Conservation (phyloP, 37 sponge, comb jelly and placozoan genomes). For the Petrosia ficiformis region DNA sequence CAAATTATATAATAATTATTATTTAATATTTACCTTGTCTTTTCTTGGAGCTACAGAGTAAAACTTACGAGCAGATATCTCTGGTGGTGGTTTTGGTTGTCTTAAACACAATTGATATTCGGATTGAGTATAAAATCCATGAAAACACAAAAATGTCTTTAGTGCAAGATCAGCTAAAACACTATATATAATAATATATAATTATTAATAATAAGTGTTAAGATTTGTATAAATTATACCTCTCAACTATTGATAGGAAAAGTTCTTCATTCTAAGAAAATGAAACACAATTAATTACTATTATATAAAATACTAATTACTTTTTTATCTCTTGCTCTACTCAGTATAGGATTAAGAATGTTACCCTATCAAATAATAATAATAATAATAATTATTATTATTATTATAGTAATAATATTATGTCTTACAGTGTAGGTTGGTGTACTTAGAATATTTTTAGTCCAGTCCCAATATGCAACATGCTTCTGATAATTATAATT, state of each 20-base stretch:
- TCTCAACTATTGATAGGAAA: conserved; percentile 49
- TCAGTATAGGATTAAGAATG: conserved; percentile 39
- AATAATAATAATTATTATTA: neutral
- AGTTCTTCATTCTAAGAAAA: conserved; percentile 40
- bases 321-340: conserved; percentile 39
- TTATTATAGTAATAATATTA: neutral
- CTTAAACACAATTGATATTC: neutral
- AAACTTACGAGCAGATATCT: neutral
- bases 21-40: neutral
- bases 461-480: conserved; percentile 63
- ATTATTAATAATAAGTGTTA: neutral
- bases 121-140: conserved; percentile 15
- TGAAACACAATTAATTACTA: neutral
- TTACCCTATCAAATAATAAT: conserved; percentile 19
- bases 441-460: conserved; percentile 39
- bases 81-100: neutral
- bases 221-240: conserved; percentile 12
- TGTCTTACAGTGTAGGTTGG: conserved; percentile 61
- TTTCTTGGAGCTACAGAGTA: conserved; percentile 10
- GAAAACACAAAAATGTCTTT: conserved; percentile 64
- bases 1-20: neutral
- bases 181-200: conserved; percentile 18
- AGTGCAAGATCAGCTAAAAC: conserved; percentile 42
- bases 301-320: conserved; percentile 1
- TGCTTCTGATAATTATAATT: conserved; percentile 15